A percentile compares a stretch with the other conserved stretches of the same genome.
These are phyloP conservation scores for Oedothorax gibbosus DNA, from an alignment of 1,140 invertebrate genomes.

Conservation along the genomic window DNA sequence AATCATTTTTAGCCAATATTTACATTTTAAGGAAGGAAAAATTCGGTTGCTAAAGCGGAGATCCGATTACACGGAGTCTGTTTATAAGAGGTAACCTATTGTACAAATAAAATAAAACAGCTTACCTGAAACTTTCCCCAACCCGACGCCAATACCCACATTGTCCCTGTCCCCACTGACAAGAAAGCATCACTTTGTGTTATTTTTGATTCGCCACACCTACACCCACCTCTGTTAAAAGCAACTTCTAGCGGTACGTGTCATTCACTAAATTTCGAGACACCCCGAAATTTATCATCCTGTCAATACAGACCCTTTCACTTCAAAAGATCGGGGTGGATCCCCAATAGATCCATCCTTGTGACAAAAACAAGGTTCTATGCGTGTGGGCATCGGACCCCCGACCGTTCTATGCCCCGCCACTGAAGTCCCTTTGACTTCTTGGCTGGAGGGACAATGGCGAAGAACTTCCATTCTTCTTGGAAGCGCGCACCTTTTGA, in stretches of 20 bases:
- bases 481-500: neutral
- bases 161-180: neutral
- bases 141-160: neutral
- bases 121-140: neutral
- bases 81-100: neutral
- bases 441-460: neutral
- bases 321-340: neutral
- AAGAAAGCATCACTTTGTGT: neutral
- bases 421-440: neutral
- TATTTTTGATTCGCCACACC: neutral
- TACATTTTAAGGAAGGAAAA: no score
- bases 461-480: neutral
- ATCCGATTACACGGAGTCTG: neutral
- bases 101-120: no score
- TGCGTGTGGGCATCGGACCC: constrained; percentile 11
- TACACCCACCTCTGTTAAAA: no score
- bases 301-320: neutral
- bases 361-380: neutral
- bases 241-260: neutral
- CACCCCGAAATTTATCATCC: neutral
- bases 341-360: neutral
- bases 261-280: neutral
- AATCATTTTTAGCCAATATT: no score
- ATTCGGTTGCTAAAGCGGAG: no score
- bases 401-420: neutral